Evolutionary conservation across 2,797 vertebrate genomes (phyloP), one percentile per base, ranked within the genome.

Genomic region (Telmatherina bonti): DNA sequence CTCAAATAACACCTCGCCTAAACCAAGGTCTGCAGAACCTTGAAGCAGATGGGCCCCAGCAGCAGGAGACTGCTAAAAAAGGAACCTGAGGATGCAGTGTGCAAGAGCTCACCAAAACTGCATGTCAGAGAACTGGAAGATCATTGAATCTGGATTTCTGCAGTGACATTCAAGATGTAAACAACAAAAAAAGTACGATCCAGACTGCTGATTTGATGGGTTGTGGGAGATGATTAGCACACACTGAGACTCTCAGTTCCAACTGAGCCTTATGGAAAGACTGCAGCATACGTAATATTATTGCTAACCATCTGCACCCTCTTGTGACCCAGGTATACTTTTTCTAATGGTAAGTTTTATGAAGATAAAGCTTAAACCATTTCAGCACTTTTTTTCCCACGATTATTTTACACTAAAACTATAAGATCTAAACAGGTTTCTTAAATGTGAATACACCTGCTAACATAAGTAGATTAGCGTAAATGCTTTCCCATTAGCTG

Each of bases 11-110:
- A 11, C 26, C 41, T 47, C 20, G 22, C 59, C 10, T 15, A 35
- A 45, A 55, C 6, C 35, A 45, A 70, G 59, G 22, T 47, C 59
- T 47, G 24, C n/a, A 62, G 27, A 55, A 55, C 36, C 36, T 45
- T 55, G 51, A 45, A 45, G 36, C 57, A 52, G 56, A 52, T 18
- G 47, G 27, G 27, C 24, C 35, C 33, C 64, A 52, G 33, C 51
- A 47, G 38, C 36, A 62, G 29, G 51, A 70, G 22, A 45, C 30
- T 27, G n/a, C 31, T 20, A 55, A 62, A 6, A 18, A 5, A 43
- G 20, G 4, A 70, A 45, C 43, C 13, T 43, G 35, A 69, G 26
- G 18, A 18, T 52, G 36, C 57, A 31, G 20, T 31, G 29, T 53
- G 52, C 31, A 29, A 27, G 30, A 24, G 38, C 38, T 33, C 29